phyloP scores from a whole-genome alignment of 92 coral and sea anemone genomes.

The Porites rus region DNA sequence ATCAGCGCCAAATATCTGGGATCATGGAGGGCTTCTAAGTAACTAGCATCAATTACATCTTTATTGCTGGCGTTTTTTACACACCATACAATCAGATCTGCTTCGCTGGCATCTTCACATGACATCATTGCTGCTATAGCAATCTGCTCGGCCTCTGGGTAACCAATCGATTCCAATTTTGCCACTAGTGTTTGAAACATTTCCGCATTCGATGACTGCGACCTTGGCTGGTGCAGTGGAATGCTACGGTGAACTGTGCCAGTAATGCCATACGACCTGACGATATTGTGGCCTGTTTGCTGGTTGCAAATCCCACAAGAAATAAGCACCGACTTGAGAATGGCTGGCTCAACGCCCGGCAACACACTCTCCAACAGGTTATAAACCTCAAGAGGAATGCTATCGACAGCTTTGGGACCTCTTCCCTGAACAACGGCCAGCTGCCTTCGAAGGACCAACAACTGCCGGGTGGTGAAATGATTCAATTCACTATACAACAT shows the following conservation, averaged over 20 bases:
- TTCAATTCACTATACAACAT: slow-evolving; percentile 61
- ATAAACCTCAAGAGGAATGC: slow-evolving; percentile 60
- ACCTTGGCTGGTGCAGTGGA: neutral
- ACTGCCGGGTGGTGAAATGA: slow-evolving; percentile 85
- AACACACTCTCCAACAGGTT: slow-evolving; percentile 81
- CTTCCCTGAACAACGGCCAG: slow-evolving; percentile 70
- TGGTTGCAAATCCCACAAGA: slow-evolving; percentile 57
- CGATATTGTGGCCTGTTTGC: slow-evolving; percentile 6
- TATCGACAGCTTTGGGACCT: slow-evolving; percentile 45
- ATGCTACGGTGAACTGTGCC: neutral
- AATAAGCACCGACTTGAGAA: slow-evolving; percentile 57
- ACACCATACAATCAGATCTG: slow-evolving; percentile 79
- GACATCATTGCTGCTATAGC: slow-evolving; percentile 78
- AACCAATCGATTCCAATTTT: slow-evolving; percentile 59
- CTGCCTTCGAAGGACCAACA: slow-evolving; percentile 70
- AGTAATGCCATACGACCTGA: slow-evolving; percentile 17
- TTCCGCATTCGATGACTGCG: neutral
- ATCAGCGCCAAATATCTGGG: slow-evolving; percentile 59
- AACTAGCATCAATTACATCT: slow-evolving; percentile 52
- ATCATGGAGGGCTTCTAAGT: slow-evolving; percentile 62
- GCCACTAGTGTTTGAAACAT: slow-evolving; percentile 46
- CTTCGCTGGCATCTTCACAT: slow-evolving; percentile 54
- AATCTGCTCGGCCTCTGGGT: slow-evolving; percentile 66
- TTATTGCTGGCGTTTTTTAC: slow-evolving; percentile 49
- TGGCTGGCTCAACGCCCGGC: slow-evolving; percentile 66